Conservation (phyloP, 2,113 vertebrate genomes). For the Microcebus ravelobensis region DNA sequence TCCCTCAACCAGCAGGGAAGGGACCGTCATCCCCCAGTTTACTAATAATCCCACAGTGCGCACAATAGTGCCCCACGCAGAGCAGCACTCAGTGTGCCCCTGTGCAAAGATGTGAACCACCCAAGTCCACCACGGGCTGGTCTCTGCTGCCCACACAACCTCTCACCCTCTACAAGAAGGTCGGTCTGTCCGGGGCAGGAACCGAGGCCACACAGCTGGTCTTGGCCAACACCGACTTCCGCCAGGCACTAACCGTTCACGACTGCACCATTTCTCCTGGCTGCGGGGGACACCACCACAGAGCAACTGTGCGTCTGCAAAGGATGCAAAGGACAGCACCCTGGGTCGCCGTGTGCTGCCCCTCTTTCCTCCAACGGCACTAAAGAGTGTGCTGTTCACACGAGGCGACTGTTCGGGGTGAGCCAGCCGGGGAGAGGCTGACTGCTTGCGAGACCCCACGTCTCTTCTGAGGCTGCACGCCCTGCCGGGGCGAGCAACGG, state of each 20-base stretch:
- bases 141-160: neutral
- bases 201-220: accelerated
- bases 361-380: neutral
- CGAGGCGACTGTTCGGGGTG: neutral
- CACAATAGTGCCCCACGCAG: neutral
- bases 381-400: neutral
- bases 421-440: neutral
- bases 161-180: neutral
- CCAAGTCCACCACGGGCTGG: too few species aligned
- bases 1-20: neutral
- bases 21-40: too few species aligned
- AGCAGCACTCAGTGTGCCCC: neutral
- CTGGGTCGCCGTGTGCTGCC: accelerated
- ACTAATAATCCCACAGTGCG: neutral
- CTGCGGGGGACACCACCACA: neutral
- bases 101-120: neutral
- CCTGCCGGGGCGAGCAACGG: neutral
- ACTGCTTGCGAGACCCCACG: neutral
- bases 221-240: accelerated
- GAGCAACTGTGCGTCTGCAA: neutral
- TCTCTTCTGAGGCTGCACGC: neutral
- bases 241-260: neutral
- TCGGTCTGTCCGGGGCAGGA: accelerated
- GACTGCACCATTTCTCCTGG: neutral
- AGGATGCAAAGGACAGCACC: neutral